A percentile compares a stretch with the other conserved stretches of the same genome.
Conservation (phyloP, 2,113 vertebrate genomes). For the Cacatua alba region DNA sequence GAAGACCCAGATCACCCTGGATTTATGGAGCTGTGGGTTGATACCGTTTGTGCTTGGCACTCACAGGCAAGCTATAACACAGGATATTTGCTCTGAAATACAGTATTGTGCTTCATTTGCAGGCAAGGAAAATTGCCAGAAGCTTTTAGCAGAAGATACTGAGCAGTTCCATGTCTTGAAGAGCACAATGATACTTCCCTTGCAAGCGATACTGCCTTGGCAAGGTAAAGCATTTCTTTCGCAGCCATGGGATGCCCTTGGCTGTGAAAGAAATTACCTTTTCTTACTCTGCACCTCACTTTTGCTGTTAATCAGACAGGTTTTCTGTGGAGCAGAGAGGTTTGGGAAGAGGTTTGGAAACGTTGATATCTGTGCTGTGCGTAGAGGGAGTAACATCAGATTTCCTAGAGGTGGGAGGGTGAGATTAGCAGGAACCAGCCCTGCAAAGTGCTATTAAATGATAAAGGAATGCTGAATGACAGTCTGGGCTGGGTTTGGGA, state of each 20-base stretch:
- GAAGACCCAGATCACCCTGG: not conserved
- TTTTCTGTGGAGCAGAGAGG: not conserved
- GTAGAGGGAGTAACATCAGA: not conserved
- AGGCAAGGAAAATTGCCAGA: not conserved
- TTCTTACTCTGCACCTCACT: not conserved
- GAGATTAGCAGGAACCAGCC: not conserved
- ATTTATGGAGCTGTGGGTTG: not conserved
- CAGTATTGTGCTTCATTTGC: not conserved
- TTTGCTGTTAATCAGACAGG: not conserved
- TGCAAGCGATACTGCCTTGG: not conserved
- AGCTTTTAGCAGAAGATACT: not conserved
- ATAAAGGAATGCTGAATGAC: not conserved
- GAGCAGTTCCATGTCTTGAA: not conserved
- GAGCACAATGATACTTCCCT: not conserved
- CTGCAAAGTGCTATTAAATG: not conserved
- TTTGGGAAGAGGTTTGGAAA: not conserved
- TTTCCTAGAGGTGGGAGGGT: not conserved
- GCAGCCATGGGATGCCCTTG: not conserved
- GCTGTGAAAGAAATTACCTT: not conserved
- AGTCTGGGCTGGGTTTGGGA: rapidly evolving
- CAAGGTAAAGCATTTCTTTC: not conserved
- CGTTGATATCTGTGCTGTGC: not conserved
- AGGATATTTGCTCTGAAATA: not conserved
- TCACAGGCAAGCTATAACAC: rapidly evolving
- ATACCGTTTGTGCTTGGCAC: not conserved